Base-by-base conservation (phyloP, 1,140 invertebrate genomes). In the Brachionus manjavacas region DNA sequence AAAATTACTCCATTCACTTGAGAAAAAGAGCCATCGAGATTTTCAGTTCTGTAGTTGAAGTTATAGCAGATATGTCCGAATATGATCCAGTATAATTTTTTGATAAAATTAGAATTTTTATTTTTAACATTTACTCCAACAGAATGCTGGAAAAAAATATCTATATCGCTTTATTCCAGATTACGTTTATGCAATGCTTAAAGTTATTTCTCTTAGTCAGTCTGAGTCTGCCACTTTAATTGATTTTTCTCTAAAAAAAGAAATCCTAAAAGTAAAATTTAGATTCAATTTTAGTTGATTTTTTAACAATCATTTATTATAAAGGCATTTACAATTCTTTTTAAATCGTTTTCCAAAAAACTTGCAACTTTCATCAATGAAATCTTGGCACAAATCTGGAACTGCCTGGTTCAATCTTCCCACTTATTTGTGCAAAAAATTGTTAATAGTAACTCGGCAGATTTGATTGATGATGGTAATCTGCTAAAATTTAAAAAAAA, bases 311-410 rank as follows among this genome's bases (percentile, higher is more conserved):
- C 23, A 28, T 2, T 43, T 6, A 23, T 76, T 46, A 4, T 14
- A 64, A 60, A 80, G 76, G 43, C 76, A 2, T 80, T 80, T 20
- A 80, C 49, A n/a, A 31, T 46, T n/a, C 43, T 80, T 28, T 64
- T 80, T 35, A 92, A 91, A 60, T 91, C 91, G 86, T 91, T 92
- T 87, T 92, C 93, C 0, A 93, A 93, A 87, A 91, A 92, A 86
- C 91, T 94, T 86, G 86, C 90, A 0, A 90, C 90, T 14, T 28
- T 66, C 23, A 64, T 64, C 4, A 52, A 91, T 23, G 91, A 93
- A 86, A 92, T 94, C 55, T 86, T 95, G 46, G 91, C 92, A 6
- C 92, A 93, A 0, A 91, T 94, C 6, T 94, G 94, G 94, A 91
- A 91, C 85, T 92, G 92, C 52, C 90, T 94, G 7, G 93, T 92